These are phyloP conservation scores for Podiceps cristatus DNA, from an alignment of 2,113 vertebrate species.

Conservation along the genomic window DNA sequence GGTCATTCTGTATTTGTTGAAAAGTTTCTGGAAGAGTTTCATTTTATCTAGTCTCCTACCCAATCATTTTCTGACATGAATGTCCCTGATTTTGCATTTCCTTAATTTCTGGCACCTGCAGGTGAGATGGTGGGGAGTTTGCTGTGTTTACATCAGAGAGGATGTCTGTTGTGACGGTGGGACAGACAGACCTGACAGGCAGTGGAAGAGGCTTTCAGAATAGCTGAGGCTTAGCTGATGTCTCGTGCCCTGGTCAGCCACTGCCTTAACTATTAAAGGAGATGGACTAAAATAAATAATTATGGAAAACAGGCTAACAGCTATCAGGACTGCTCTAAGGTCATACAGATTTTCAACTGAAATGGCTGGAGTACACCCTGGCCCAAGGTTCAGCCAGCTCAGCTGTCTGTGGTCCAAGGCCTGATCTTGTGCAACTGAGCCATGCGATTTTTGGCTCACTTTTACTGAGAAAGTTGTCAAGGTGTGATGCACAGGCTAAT, in stretches of 20 bases:
- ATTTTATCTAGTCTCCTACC: not conserved
- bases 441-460: not conserved
- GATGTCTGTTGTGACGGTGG: not conserved
- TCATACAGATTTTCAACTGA: not conserved
- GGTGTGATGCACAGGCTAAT: not conserved
- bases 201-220: not conserved
- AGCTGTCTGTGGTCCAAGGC: not conserved
- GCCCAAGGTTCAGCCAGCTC: not conserved
- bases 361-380: not conserved
- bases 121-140: not conserved
- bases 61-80: not conserved
- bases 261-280: not conserved
- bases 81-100: not conserved
- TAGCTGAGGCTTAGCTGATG: not conserved
- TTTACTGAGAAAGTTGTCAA: not conserved
- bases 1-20: not conserved
- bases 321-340: not conserved
- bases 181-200: not conserved
- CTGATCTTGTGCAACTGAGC: not conserved
- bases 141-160: not conserved
- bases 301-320: not conserved
- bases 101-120: not conserved
- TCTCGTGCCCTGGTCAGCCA: not conserved
- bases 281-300: not conserved
- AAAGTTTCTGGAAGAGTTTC: not conserved